These are phyloP conservation scores for Oithona nana DNA, from an alignment of 2,888 invertebrate genomes.

Conservation along the genomic window DNA sequence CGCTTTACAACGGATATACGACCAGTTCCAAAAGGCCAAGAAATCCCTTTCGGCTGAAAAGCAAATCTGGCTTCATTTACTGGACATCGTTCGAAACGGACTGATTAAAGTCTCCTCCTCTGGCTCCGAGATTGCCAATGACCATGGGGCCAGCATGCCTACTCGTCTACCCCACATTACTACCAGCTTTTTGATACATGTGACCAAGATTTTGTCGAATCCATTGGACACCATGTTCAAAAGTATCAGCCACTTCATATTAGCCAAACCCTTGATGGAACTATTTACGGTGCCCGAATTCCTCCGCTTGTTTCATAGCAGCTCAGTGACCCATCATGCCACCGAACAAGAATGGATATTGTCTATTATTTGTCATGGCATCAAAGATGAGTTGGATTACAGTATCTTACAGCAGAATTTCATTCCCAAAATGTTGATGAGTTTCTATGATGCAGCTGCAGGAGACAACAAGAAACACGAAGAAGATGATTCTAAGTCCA, in stretches of 20 bases:
- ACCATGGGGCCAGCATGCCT: background rate
- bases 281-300: conserved; percentile 12
- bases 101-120: background rate
- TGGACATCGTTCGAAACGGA: conserved; percentile 8
- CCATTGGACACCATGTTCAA: conserved; percentile 6
- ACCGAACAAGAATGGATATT: conserved; percentile 1
- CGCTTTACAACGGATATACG: background rate
- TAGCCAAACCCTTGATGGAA: conserved; percentile 9
- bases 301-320: conserved; percentile 8
- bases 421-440: background rate
- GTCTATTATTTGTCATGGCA: background rate
- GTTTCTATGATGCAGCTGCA: background rate
- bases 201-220: background rate
- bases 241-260: background rate
- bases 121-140: no score
- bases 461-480: no score
- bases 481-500: background rate
- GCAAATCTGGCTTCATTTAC: conserved; percentile 10
- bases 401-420: background rate
- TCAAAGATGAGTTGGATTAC: conserved; percentile 8
- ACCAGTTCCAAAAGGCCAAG: background rate
- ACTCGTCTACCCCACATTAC: background rate
- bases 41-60: conserved; percentile 1
- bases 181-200: background rate
- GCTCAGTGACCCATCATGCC: background rate